phyloP scores from a whole-genome alignment of 1,140 invertebrate species.

The Cotesia typhae region DNA sequence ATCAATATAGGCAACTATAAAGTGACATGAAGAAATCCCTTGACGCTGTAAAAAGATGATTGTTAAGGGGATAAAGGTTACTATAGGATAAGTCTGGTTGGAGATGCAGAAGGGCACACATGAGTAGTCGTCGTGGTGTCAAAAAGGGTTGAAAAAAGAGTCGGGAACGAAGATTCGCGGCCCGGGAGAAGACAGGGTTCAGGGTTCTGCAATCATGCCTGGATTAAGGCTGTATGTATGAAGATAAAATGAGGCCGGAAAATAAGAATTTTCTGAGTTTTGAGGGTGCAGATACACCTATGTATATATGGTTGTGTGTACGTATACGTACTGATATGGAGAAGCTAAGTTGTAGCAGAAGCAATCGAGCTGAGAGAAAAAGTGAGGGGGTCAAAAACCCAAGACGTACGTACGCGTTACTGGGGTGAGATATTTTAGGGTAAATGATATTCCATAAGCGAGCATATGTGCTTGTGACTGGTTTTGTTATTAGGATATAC shows the following conservation, averaged over 20 bases:
- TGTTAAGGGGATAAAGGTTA: neutral
- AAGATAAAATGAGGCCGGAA: conserved; percentile 45
- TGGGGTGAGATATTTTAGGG: conserved; percentile 50
- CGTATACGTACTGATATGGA: neutral
- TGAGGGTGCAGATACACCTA: conserved; percentile 32
- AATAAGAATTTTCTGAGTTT: conserved; percentile 23
- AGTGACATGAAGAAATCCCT: neutral
- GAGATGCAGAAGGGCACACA: neutral
- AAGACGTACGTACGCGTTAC: conserved; percentile 41
- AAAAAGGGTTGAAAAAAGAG: conserved; percentile 38
- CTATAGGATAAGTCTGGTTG: neutral
- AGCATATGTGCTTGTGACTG: conserved; percentile 62
- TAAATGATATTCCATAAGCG: conserved; percentile 65
- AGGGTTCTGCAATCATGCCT: conserved; percentile 54
- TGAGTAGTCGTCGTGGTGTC: neutral
- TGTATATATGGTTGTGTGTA: no score
- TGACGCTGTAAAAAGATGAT: conserved; percentile 9
- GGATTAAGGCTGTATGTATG: conserved; percentile 58
- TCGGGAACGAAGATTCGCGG: conserved; percentile 38
- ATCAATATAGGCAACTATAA: neutral
- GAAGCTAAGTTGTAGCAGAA: neutral
- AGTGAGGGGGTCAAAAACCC: conserved; percentile 17
- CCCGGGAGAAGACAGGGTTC: conserved; percentile 16
- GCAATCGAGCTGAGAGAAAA: conserved; percentile 23
- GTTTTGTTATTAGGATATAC: conserved; percentile 31